phyloP scores from a whole-genome alignment of 2,888 invertebrate genomes.

The Cephus pygmeus region DNA sequence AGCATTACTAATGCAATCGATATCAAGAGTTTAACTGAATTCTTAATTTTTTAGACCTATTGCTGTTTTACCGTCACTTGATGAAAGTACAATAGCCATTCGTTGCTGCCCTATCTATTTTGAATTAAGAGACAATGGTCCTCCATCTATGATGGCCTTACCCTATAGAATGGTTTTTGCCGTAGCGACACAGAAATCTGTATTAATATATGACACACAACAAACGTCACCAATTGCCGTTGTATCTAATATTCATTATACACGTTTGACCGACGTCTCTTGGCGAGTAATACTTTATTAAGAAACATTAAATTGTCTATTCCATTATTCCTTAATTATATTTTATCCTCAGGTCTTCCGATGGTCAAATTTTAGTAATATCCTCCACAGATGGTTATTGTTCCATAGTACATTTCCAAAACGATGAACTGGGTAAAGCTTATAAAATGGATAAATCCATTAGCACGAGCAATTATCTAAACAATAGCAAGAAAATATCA shows the following conservation, averaged over 20 bases:
- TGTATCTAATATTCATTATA: conserved; percentile 88
- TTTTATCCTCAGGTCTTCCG: conserved; percentile 71
- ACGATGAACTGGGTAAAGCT: conserved; percentile 76
- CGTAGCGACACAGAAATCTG: conserved; percentile 87
- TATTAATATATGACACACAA: conserved; percentile 90
- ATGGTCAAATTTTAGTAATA: conserved; percentile 80
- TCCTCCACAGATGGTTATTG: conserved; percentile 94
- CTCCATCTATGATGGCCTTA: conserved; percentile 70
- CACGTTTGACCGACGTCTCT: conserved; percentile 86
- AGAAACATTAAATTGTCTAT: neutral
- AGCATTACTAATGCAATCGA: neutral
- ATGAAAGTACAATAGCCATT: conserved; percentile 85
- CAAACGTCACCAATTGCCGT: conserved; percentile 82
- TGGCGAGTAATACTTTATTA: conserved; percentile 70
- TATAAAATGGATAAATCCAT: conserved; percentile 61
- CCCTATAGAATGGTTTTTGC: conserved; percentile 90
- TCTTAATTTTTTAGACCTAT: conserved; percentile 73
- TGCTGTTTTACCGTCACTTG: conserved; percentile 80
- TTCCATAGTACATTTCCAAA: conserved; percentile 82
- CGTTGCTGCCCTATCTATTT: conserved; percentile 84
- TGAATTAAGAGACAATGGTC: conserved; percentile 71
- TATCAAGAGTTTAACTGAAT: conserved; percentile 8
- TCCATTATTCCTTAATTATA: conserved; percentile 9
- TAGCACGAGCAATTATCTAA: conserved; percentile 16
- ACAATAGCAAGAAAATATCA: conserved; percentile 24